These are phyloP conservation scores for Thamnaconus septentrionalis DNA, from an alignment of 2,113 vertebrate genomes.

Conservation along the genomic window DNA sequence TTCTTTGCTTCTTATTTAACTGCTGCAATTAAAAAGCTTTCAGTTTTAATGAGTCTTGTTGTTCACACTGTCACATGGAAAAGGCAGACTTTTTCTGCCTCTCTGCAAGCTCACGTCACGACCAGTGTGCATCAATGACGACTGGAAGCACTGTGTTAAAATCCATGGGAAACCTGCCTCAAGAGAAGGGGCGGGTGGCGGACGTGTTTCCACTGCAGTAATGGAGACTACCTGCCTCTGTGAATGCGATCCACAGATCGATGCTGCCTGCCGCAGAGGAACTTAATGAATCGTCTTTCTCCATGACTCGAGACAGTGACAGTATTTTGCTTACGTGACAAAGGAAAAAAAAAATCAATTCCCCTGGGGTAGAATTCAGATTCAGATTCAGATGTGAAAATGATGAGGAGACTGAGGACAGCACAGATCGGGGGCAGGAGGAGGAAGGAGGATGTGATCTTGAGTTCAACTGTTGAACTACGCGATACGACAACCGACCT, in stretches of 20 bases:
- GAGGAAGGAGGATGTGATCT: too few relatives aligned
- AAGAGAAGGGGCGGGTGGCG: conserved; percentile 11
- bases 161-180: conserved; percentile 7
- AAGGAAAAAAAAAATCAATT: conserved; percentile 39
- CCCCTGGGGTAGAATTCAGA: conserved; percentile 16
- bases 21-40: too few relatives aligned
- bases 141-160: conserved; percentile 12
- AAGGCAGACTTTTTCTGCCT: too few relatives aligned
- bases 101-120: neutral
- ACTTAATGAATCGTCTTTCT: conserved; percentile 30
- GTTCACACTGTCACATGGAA: too few relatives aligned
- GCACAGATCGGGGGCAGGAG: neutral
- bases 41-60: too few relatives aligned
- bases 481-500: too few relatives aligned
- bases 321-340: conserved; percentile 46
- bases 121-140: conserved; percentile 2
- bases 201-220: conserved; percentile 22
- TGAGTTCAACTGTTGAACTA: too few relatives aligned
- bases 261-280: conserved; percentile 29
- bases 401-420: too few relatives aligned
- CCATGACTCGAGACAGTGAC: conserved; percentile 24
- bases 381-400: too few relatives aligned
- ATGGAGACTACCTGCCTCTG: conserved; percentile 26
- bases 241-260: conserved; percentile 32
- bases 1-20: too few relatives aligned